phyloP scores from a whole-genome alignment of 1,140 invertebrate genomes.

The Neuroterus valhalla region DNA sequence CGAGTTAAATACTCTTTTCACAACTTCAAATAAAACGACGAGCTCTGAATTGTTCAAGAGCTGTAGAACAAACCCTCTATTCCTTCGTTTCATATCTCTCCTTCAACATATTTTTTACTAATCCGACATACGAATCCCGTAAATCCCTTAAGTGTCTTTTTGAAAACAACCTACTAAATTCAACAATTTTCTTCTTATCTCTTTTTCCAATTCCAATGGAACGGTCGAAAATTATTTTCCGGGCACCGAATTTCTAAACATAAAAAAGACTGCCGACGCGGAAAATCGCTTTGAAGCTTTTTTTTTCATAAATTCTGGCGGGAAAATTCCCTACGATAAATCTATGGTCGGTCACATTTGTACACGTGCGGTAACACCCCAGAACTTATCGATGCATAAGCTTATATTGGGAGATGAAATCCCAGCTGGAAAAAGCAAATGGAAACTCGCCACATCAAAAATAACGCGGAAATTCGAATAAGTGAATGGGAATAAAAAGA shows the following conservation, averaged over 20 bases:
- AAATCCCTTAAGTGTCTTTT: neutral
- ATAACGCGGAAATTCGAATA: neutral
- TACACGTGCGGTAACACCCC: constrained; percentile 21
- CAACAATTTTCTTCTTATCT: neutral
- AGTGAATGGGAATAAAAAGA: neutral
- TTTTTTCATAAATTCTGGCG: constrained; percentile 22
- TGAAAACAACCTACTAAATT: neutral
- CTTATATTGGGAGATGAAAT: constrained; percentile 22
- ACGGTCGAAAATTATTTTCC: neutral
- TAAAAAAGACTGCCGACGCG: neutral
- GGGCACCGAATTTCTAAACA: neutral
- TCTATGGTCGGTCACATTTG: constrained; percentile 25
- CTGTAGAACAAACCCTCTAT: neutral
- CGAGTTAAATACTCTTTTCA: no score
- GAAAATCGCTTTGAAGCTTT: neutral
- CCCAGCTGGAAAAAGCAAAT: neutral
- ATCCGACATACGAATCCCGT: neutral
- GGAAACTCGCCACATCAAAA: constrained; percentile 17
- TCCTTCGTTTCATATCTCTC: neutral
- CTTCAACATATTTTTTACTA: neutral
- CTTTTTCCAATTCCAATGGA: neutral
- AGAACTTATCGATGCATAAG: constrained; percentile 29
- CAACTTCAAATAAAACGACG: neutral
- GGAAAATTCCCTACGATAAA: constrained; percentile 19
- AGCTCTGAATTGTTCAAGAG: neutral